These are phyloP conservation scores for Menura novaehollandiae DNA, from an alignment of 2,113 vertebrate genomes.

Conservation along the genomic window DNA sequence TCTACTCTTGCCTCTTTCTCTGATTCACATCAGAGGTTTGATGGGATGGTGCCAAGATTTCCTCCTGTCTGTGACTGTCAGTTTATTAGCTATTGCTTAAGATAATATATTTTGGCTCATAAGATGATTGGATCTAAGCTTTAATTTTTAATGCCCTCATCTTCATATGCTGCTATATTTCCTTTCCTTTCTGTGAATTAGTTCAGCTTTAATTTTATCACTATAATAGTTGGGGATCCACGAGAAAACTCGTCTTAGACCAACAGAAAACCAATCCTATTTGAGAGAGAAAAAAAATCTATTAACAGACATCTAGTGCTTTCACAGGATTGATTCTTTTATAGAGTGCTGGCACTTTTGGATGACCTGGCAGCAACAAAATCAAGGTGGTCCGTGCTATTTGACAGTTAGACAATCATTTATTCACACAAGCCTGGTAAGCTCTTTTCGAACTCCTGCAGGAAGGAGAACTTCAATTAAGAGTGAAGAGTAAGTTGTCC, in stretches of 20 bases:
- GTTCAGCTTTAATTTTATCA: not conserved
- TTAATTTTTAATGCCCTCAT: not conserved
- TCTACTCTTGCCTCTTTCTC: not conserved
- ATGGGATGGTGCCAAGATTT: not conserved
- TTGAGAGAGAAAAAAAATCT: conserved; percentile 1
- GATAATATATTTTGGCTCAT: not conserved
- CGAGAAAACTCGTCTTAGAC: not conserved
- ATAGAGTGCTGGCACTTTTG: conserved; percentile 1
- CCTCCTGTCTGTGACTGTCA: not conserved
- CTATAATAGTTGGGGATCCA: not conserved
- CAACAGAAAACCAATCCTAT: conserved; percentile 1
- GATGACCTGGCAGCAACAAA: conserved; percentile 26
- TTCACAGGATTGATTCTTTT: conserved; percentile 36
- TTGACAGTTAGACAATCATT: conserved; percentile 52
- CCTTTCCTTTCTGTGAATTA: not conserved
- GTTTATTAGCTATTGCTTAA: not conserved
- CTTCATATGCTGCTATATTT: not conserved
- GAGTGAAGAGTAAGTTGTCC: not conserved
- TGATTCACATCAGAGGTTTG: not conserved
- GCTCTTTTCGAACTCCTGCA: not conserved
- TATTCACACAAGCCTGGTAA: conserved; percentile 24
- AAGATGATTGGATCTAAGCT: not conserved
- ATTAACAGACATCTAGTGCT: not conserved
- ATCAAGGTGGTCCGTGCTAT: conserved; percentile 5
- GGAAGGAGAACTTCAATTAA: conserved; percentile 17